phyloP scores from a whole-genome alignment of 2,888 invertebrate species.

The Morinoia aosen region DNA sequence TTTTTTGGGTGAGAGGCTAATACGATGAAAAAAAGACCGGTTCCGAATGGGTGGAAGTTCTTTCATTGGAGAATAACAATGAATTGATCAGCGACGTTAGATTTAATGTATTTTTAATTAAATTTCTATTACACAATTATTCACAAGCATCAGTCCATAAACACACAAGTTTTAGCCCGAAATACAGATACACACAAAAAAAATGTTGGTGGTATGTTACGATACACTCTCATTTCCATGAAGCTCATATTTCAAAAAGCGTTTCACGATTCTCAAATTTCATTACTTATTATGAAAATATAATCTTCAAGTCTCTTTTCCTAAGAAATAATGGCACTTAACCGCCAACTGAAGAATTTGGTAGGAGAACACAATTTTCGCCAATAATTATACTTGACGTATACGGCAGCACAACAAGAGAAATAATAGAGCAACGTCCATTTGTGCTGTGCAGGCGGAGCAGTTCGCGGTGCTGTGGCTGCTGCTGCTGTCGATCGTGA shows the following conservation, averaged over 20 bases:
- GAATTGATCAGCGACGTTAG: background rate
- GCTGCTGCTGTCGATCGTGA: slow-evolving; percentile 86
- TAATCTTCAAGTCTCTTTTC: background rate
- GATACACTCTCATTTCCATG: background rate
- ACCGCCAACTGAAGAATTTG: background rate
- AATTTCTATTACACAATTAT: too few species aligned
- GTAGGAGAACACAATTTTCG: background rate
- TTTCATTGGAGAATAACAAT: background rate
- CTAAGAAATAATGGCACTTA: too few species aligned
- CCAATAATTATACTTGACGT: background rate
- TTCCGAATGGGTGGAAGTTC: background rate
- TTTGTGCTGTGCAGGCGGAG: slow-evolving; percentile 78
- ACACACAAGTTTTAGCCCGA: background rate
- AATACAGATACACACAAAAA: background rate
- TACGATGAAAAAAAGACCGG: background rate
- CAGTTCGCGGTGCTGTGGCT: slow-evolving; percentile 90
- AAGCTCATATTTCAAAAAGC: background rate
- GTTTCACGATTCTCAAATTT: background rate
- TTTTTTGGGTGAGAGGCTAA: background rate
- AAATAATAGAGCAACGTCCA: background rate
- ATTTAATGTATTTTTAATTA: background rate
- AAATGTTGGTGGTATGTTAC: background rate
- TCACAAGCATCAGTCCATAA: background rate
- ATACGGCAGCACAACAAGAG: background rate
- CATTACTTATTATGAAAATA: background rate